These are phyloP conservation scores for Aldabrachelys gigantea DNA, from an alignment of 2,113 vertebrate species.

Conservation along the genomic window DNA sequence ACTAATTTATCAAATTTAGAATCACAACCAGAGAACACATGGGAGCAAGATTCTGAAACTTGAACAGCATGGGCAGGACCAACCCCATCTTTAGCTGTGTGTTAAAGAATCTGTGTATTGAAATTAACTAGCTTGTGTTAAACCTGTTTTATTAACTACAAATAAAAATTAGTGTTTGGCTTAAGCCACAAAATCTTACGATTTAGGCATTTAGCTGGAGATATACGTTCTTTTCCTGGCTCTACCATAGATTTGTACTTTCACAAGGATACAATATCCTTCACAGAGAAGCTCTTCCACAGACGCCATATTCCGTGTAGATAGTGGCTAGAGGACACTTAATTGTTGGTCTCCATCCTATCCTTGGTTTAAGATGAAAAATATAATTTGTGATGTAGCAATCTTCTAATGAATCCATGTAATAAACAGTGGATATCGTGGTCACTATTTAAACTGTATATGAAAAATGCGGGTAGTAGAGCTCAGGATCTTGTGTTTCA, in stretches of 20 bases:
- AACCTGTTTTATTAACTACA: not conserved
- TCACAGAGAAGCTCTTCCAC: not conserved
- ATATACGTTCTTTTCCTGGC: not conserved
- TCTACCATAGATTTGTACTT: not conserved
- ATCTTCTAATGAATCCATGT: not conserved
- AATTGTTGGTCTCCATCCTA: not conserved
- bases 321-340: not conserved
- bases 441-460: not conserved
- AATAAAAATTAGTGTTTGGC: not conserved
- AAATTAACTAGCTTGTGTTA: not conserved
- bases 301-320: not conserved
- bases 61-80: not conserved
- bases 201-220: not conserved
- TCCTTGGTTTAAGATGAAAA: not conserved
- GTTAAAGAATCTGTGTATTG: not conserved
- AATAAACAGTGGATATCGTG: not conserved
- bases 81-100: not conserved
- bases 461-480: not conserved
- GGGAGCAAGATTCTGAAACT: not conserved
- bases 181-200: not conserved
- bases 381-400: not conserved
- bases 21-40: not conserved
- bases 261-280: not conserved
- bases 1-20: not conserved
- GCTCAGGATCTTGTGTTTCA: not conserved